These are phyloP conservation scores for Bufo gargarizans DNA, from an alignment of 2,113 vertebrate genomes.

Conservation along the genomic window DNA sequence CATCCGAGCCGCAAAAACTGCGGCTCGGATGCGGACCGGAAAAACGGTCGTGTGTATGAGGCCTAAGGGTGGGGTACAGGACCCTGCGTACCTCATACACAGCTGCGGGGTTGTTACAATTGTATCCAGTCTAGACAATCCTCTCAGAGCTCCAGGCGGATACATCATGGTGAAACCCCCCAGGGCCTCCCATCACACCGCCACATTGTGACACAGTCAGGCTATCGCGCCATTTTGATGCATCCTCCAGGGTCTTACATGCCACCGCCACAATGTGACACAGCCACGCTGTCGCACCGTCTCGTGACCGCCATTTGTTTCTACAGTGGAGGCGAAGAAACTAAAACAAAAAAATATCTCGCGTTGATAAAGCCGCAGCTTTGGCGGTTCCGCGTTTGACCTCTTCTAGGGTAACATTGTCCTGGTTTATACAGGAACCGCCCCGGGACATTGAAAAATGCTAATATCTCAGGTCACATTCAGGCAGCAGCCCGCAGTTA, in stretches of 20 bases:
- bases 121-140: too few species aligned
- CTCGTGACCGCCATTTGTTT: too few species aligned
- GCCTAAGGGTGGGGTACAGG: too few species aligned
- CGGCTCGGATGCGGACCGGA: too few species aligned
- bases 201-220: neutral
- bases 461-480: neutral
- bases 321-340: too few species aligned
- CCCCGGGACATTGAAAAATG: neutral
- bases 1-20: too few species aligned
- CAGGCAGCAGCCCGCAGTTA: neutral
- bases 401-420: neutral
- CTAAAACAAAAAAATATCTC: too few species aligned
- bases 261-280: neutral
- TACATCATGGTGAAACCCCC: neutral
- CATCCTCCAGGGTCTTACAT: neutral
- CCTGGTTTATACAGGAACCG: neutral
- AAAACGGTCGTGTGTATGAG: too few species aligned
- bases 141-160: too few species aligned
- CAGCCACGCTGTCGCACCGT: too few species aligned
- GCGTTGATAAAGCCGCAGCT: neutral
- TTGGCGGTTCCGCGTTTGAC: neutral
- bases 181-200: neutral
- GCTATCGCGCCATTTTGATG: neutral
- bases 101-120: too few species aligned
- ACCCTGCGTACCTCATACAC: too few species aligned